phyloP scores from a whole-genome alignment of 2,888 invertebrate genomes.

The Acleris sparsana region DNA sequence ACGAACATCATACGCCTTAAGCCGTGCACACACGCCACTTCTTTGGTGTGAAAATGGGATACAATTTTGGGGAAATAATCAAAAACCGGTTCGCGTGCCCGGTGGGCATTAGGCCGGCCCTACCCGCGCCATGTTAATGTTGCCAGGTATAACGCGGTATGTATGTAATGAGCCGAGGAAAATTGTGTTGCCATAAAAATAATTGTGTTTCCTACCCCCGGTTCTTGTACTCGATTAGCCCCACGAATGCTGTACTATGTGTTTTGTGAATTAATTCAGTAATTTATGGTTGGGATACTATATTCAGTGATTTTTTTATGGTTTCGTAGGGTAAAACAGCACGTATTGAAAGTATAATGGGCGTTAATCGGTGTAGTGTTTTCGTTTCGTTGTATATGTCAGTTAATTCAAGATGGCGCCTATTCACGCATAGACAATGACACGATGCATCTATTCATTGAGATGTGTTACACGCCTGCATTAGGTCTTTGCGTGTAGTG shows the following conservation, averaged over 20 bases:
- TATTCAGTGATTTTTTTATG: constrained; percentile 35
- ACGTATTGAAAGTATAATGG: constrained; percentile 14
- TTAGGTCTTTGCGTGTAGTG: too few species aligned
- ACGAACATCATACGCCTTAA: constrained; percentile 66
- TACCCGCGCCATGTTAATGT: constrained; percentile 80
- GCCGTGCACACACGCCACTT: constrained; percentile 60
- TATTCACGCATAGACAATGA: too few species aligned
- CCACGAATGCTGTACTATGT: constrained; percentile 42
- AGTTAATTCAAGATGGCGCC: too few species aligned
- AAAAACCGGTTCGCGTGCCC: constrained; percentile 81
- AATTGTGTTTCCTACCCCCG: constrained; percentile 75
- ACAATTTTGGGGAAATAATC: constrained; percentile 82
- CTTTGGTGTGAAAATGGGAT: constrained; percentile 81
- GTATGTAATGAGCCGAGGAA: constrained; percentile 82
- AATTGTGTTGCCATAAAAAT: constrained; percentile 84
- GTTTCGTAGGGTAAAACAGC: constrained; percentile 7
- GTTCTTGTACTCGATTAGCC: constrained; percentile 62
- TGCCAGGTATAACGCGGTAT: constrained; percentile 76
- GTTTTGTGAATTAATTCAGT: constrained; percentile 41
- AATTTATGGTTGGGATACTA: constrained; percentile 36
- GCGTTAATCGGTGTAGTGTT: constrained; percentile 1
- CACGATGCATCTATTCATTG: too few species aligned
- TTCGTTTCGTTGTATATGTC: too few species aligned
- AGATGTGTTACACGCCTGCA: too few species aligned
- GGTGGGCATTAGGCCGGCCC: constrained; percentile 76